Conservation (phyloP, 1,140 invertebrate species). For the Ephestia elutella region DNA sequence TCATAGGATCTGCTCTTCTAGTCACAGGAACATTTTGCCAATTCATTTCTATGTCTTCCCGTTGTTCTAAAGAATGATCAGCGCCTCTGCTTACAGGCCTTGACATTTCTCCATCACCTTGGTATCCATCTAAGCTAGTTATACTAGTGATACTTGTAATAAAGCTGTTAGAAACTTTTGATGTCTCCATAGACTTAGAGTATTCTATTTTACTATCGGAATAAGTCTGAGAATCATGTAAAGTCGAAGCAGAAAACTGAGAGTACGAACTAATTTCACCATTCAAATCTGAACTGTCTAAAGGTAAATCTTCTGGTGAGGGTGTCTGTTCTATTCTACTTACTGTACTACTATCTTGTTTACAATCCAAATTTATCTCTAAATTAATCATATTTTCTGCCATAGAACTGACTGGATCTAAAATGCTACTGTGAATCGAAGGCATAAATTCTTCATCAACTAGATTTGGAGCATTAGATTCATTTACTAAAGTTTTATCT, state of each 20-base stretch:
- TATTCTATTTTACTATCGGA: conserved; percentile 75
- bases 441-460: conserved; percentile 70
- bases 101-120: conserved; percentile 89
- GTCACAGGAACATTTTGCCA: conserved; percentile 73
- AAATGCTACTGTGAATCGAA: conserved; percentile 71
- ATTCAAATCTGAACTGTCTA: conserved; percentile 79
- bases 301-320: conserved; percentile 86
- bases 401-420: conserved; percentile 70
- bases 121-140: conserved; percentile 90
- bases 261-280: conserved; percentile 71
- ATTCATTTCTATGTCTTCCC: conserved; percentile 70
- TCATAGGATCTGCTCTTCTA: conserved; percentile 86
- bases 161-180: conserved; percentile 80
- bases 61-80: conserved; percentile 76
- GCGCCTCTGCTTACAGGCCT: conserved; percentile 84
- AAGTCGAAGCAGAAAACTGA: conserved; percentile 62
- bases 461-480: conserved; percentile 24
- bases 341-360: conserved; percentile 51
- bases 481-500: conserved; percentile 11
- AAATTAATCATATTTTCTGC: conserved; percentile 76
- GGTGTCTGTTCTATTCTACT: conserved; percentile 82
- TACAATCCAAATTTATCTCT: conserved; percentile 75
- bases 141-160: conserved; percentile 90
- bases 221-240: conserved; percentile 70
- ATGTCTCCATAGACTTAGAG: conserved; percentile 75